Conservation (phyloP, 1,140 invertebrate genomes). For the Cecropterus lyciades region DNA sequence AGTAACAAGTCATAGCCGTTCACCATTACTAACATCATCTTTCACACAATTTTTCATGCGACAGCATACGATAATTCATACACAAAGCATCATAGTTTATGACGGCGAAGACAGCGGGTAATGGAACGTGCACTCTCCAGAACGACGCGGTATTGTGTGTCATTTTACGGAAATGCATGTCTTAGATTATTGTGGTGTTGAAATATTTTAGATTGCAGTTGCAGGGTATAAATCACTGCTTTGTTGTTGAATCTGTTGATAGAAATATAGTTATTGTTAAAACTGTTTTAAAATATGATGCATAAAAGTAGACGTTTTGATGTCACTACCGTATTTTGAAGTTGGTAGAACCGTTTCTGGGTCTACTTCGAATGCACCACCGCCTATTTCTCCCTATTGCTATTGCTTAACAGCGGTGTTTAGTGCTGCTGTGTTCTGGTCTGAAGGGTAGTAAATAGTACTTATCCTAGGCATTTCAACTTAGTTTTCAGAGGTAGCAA, state of each 20-base stretch:
- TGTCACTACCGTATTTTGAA: no score
- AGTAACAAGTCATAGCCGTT: background rate
- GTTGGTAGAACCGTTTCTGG: no score
- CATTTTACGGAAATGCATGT: slow-evolving; percentile 28
- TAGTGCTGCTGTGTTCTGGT: no score
- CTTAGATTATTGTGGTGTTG: slow-evolving; percentile 29
- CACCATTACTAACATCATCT: slow-evolving; percentile 1
- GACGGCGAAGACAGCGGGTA: slow-evolving; percentile 31
- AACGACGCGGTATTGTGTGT: slow-evolving; percentile 21
- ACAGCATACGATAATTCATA: slow-evolving; percentile 28
- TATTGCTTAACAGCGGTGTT: no score
- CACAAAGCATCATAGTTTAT: slow-evolving; percentile 23
- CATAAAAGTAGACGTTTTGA: no score
- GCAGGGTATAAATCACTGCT: background rate
- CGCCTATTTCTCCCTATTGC: no score
- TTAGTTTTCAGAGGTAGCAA: no score
- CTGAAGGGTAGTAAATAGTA: no score
- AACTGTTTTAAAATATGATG: no score
- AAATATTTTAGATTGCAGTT: slow-evolving; percentile 25
- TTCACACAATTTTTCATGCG: slow-evolving; percentile 28
- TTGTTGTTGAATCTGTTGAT: background rate
- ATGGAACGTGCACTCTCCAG: slow-evolving; percentile 32
- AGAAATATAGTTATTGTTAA: no score
- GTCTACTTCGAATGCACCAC: no score
- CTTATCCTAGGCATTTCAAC: no score